Conservation (phyloP, 2,797 vertebrate species). For the Psittacula derbiana region DNA sequence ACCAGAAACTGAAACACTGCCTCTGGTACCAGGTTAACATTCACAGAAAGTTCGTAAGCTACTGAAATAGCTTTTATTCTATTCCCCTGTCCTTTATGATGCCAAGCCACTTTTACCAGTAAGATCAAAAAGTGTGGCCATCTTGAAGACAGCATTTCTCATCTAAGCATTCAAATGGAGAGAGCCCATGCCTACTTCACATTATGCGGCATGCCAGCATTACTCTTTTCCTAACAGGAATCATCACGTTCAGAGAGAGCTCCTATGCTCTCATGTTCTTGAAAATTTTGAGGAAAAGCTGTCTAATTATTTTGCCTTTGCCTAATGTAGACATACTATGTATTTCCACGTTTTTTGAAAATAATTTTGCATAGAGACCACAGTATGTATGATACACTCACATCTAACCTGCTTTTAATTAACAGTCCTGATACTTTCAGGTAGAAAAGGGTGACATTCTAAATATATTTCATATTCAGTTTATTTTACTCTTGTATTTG, state of each 20-base stretch:
- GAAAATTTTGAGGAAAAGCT: not conserved
- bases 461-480: not conserved
- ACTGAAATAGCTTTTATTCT: not conserved
- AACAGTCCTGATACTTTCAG: not conserved
- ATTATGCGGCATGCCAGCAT: not conserved
- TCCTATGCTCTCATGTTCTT: not conserved
- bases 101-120: not conserved
- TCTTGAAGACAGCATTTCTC: not conserved
- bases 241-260: not conserved
- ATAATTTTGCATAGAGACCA: not conserved
- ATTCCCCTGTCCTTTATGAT: not conserved
- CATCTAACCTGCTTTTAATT: not conserved
- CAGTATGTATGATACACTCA: not conserved
- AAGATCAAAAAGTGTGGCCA: not conserved
- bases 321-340: not conserved
- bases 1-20: not conserved
- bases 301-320: not conserved
- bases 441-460: not conserved
- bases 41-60: not conserved
- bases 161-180: not conserved
- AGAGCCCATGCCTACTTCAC: not conserved
- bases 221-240: not conserved
- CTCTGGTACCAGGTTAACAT: not conserved
- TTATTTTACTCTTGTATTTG: not conserved
- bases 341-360: not conserved